Conservation (phyloP, 2,797 vertebrate species). For the Otolemur crassicaudatus region DNA sequence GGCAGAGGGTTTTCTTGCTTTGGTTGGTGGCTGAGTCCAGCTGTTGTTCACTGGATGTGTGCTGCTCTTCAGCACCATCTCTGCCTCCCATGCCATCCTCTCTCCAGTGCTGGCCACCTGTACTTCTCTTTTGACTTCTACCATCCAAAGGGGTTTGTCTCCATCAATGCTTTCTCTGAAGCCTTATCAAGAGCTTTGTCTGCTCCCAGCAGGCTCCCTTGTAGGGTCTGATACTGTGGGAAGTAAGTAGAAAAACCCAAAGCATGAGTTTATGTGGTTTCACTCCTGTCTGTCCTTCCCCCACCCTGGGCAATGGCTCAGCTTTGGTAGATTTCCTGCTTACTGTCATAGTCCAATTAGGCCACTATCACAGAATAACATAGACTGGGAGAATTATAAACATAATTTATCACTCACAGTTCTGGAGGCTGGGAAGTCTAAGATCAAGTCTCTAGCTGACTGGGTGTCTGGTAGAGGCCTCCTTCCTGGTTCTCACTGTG, state of each 20-base stretch:
- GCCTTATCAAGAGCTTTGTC: neutral
- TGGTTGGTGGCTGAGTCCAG: neutral
- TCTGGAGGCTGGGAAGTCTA: neutral
- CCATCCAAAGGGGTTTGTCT: neutral
- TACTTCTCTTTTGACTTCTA: neutral
- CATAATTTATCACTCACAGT: neutral
- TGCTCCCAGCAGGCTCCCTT: too few species aligned
- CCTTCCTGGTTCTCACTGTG: neutral
- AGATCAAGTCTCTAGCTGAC: neutral
- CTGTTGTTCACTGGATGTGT: too few species aligned
- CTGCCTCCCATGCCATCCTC: fast-evolving
- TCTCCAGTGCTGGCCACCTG: fast-evolving
- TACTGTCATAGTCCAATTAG: too few species aligned
- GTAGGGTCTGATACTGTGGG: neutral
- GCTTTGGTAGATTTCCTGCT: neutral
- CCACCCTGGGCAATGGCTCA: neutral
- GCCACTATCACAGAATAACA: neutral
- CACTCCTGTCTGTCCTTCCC: neutral
- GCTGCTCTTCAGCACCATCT: fast-evolving
- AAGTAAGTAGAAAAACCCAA: neutral
- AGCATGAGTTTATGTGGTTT: neutral
- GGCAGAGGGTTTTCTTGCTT: neutral
- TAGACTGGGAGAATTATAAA: neutral
- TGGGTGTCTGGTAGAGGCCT: neutral
- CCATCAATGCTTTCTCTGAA: neutral